Percentiles rank a stretch among this genome's conserved stretches.
Evolutionary conservation across 2,113 vertebrate genomes (phyloP).

Genomic region (crab-eating macaque (Macaca fascicularis)): DNA sequence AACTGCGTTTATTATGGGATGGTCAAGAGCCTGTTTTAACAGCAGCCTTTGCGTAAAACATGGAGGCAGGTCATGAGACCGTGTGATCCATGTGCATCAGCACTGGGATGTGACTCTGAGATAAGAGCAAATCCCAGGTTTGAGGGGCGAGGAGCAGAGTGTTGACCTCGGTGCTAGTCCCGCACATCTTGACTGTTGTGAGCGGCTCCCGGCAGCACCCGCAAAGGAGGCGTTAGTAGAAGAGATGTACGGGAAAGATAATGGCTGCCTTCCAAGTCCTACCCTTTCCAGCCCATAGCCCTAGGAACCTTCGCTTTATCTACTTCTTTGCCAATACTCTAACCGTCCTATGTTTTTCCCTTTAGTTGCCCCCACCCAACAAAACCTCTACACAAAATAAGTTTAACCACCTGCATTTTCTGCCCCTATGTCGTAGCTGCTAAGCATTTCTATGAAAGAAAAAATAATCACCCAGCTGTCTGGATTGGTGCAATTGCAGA

Average conservation of each 20-base stretch:
- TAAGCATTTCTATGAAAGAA: background rate
- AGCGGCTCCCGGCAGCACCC: background rate
- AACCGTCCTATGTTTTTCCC: background rate
- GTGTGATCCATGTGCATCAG: background rate
- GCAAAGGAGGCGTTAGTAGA: background rate
- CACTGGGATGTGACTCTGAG: background rate
- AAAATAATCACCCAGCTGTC: background rate
- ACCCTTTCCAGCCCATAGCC: background rate
- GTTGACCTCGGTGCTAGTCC: background rate
- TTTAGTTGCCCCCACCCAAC: background rate
- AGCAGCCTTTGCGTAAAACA: background rate
- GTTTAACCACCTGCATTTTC: background rate
- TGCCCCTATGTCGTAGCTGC: background rate
- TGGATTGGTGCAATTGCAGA: background rate
- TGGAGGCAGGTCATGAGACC: background rate
- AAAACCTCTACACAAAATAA: background rate
- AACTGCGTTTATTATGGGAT: background rate
- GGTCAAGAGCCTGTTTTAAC: background rate
- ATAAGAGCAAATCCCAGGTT: background rate
- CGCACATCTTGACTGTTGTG: background rate
- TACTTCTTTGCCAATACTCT: background rate
- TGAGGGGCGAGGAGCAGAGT: background rate
- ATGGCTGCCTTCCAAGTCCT: background rate
- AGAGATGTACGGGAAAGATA: background rate
- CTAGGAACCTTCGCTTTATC: background rate